Percentiles rank a stretch among this genome's conserved stretches.
phyloP scores from a whole-genome alignment of 2,113 vertebrate species.

The Brachypodius melanocephalos region DNA sequence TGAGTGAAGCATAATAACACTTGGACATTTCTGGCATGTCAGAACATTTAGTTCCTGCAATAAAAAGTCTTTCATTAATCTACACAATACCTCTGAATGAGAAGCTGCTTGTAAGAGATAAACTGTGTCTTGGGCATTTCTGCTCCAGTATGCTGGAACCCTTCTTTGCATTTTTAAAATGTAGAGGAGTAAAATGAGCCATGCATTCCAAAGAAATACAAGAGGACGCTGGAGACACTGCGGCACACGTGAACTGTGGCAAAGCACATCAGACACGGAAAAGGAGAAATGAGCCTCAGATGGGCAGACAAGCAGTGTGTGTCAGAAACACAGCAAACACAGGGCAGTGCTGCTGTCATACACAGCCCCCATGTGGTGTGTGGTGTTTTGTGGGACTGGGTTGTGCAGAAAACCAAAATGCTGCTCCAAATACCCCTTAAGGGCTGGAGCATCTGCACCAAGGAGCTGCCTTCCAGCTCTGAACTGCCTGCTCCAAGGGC shows the following conservation, averaged over 20 bases:
- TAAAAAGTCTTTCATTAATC: conserved; percentile 56
- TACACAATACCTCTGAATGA: conserved; percentile 47
- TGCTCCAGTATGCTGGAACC: not conserved
- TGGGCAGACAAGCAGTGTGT: not conserved
- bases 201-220: not conserved
- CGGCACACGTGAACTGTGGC: not conserved
- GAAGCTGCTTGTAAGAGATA: conserved; percentile 30
- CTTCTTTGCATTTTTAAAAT: not conserved
- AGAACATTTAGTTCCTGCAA: conserved; percentile 71
- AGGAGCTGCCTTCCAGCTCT: not conserved
- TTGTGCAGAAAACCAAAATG: not conserved
- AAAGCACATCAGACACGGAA: not conserved
- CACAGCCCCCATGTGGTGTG: not conserved
- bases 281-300: not conserved
- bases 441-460: not conserved
- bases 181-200: not conserved
- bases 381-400: not conserved
- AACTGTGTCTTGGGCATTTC: conserved; percentile 2
- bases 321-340: not conserved
- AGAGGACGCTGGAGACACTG: not conserved
- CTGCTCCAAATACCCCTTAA: not conserved
- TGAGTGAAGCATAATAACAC: conserved; percentile 61
- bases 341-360: not conserved
- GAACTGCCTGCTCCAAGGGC: not conserved
- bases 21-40: conserved; percentile 68